Evolutionary conservation across 2,113 vertebrate genomes (phyloP).

Genomic region (Neofelis nebulosa): DNA sequence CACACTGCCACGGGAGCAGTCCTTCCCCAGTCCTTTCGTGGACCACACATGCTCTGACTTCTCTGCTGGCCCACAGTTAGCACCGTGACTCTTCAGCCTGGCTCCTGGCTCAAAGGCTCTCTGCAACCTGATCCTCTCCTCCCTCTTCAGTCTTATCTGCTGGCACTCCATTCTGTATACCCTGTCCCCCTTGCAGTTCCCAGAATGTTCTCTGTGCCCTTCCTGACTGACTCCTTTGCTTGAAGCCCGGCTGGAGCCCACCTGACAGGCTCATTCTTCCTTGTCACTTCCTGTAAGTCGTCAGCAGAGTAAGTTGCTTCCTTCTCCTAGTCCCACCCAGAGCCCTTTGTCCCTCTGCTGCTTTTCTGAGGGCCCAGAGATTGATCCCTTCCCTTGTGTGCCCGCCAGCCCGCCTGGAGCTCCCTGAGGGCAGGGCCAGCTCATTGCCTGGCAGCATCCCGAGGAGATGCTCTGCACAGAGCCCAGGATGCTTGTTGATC

Average conservation of each 20-base stretch:
- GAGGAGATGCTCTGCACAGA: not conserved
- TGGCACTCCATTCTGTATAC: not conserved
- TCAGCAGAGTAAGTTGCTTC: not conserved
- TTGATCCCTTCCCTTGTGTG: not conserved
- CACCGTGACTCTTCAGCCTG: not conserved
- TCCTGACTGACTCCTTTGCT: not conserved
- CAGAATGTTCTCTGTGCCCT: not conserved
- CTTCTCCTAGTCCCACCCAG: conserved; percentile 38
- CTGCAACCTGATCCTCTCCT: not conserved
- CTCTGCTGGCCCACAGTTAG: not conserved
- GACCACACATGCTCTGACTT: not conserved
- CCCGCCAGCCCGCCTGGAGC: not conserved
- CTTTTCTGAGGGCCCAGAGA: not conserved
- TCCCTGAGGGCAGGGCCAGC: conserved; percentile 8
- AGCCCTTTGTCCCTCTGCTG: conserved; percentile 49
- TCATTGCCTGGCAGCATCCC: not conserved
- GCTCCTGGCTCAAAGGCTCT: not conserved
- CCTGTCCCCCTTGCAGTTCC: conserved; percentile 13
- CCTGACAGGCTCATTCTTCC: conserved; percentile 32
- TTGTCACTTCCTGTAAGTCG: conserved; percentile 32
- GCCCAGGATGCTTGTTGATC: not conserved
- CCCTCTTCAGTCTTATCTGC: not conserved
- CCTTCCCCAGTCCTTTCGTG: not conserved
- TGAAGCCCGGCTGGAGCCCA: conserved; percentile 11
- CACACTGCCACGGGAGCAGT: not conserved